Conservation (phyloP, 35 echinoderm and acorn worm species). For the Anneissia japonica region DNA sequence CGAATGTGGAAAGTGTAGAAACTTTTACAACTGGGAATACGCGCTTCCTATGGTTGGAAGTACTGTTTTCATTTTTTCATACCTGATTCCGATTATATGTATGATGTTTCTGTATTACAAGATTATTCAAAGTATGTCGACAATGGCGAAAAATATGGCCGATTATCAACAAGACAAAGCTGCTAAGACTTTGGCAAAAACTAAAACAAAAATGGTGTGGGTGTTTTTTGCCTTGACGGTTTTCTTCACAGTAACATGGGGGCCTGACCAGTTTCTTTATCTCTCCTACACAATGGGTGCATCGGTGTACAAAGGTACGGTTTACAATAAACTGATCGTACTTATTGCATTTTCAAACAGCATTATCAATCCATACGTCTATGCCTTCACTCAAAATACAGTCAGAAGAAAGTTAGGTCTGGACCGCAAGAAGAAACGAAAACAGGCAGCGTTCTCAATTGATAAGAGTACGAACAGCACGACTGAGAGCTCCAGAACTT, state of each 20-base stretch:
- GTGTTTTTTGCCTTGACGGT: neutral
- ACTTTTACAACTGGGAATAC: neutral
- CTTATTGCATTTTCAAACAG: neutral
- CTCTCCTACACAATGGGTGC: neutral
- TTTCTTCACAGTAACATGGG: neutral
- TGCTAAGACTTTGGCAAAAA: neutral
- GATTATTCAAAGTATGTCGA: neutral
- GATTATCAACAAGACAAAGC: neutral
- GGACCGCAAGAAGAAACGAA: neutral
- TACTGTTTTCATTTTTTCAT: neutral
- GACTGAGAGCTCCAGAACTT: neutral
- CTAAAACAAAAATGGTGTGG: neutral
- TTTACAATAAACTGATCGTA: neutral
- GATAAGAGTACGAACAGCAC: neutral
- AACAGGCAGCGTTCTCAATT: neutral
- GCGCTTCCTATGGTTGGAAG: neutral
- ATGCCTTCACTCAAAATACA: neutral
- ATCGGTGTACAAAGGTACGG: neutral
- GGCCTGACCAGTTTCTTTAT: neutral
- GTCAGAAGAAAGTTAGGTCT: neutral
- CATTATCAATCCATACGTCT: neutral
- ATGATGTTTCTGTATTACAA: neutral
- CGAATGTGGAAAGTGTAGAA: neutral
- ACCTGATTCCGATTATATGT: neutral
- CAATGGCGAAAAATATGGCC: neutral